Percentiles rank a stretch among this genome's conserved stretches.
Evolutionary conservation across 1,140 invertebrate genomes (phyloP).

Genomic region (Aphidius ervi): DNA sequence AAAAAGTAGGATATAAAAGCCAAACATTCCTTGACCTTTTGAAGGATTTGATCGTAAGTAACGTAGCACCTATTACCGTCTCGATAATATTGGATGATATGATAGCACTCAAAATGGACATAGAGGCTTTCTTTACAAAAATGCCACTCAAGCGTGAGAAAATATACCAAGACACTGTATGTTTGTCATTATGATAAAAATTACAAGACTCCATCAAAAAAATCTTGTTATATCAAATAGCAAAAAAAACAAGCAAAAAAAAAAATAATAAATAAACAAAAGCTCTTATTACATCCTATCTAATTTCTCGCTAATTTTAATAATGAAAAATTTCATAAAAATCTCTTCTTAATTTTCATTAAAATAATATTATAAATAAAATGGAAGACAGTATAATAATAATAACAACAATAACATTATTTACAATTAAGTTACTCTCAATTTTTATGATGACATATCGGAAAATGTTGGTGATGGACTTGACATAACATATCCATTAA

Average conservation of each 20-base stretch:
- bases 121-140: neutral
- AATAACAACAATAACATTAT: neutral
- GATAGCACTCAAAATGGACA: conserved; percentile 4
- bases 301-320: too few species aligned
- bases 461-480: conserved; percentile 33
- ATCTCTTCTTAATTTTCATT: too few species aligned
- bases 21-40: conserved; percentile 5
- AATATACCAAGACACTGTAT: neutral
- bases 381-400: conserved; percentile 12
- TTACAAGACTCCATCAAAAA: too few species aligned
- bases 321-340: too few species aligned
- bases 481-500: conserved; percentile 26
- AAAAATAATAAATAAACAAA: too few species aligned
- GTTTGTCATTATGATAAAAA: neutral
- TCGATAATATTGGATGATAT: neutral
- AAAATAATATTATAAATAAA: neutral
- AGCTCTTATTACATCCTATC: too few species aligned
- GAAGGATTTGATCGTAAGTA: neutral
- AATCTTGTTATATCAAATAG: too few species aligned
- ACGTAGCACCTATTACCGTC: neutral
- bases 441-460: conserved; percentile 31
- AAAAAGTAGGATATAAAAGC: neutral
- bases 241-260: too few species aligned
- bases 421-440: neutral
- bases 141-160: conserved; percentile 5